These are phyloP conservation scores for Glyptemys insculpta DNA, from an alignment of 2,797 vertebrate species.

Conservation along the genomic window DNA sequence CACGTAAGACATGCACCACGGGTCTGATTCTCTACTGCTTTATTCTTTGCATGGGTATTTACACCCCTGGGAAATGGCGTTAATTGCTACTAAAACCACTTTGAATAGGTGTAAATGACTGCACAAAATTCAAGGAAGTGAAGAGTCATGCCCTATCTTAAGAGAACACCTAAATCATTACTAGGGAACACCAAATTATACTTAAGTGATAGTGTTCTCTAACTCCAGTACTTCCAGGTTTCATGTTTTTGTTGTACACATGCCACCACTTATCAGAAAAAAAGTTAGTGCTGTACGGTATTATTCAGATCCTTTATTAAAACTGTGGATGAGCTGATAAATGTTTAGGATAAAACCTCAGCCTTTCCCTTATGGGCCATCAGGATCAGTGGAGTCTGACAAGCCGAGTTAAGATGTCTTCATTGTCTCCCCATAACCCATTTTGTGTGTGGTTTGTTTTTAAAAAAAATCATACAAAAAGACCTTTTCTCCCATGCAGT, in stretches of 20 bases:
- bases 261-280: background rate
- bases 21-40: background rate
- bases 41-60: background rate
- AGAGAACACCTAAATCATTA: background rate
- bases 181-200: background rate
- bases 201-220: background rate
- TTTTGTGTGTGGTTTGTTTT: background rate
- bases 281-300: background rate
- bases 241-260: background rate
- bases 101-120: background rate
- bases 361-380: background rate
- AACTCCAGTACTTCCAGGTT: background rate
- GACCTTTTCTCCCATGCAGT: background rate
- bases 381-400: fast-evolving
- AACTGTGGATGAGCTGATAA: background rate
- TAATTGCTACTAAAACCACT: background rate
- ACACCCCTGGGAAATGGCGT: background rate
- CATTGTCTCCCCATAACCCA: background rate
- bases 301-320: background rate
- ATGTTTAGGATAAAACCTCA: background rate
- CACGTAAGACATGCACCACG: background rate
- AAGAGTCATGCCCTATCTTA: background rate
- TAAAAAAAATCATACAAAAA: background rate
- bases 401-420: background rate
- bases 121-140: background rate